Percentiles rank a stretch among this genome's conserved stretches.
Evolutionary conservation across 2,888 invertebrate species (phyloP).

Genomic region (Idaea aversata): DNA sequence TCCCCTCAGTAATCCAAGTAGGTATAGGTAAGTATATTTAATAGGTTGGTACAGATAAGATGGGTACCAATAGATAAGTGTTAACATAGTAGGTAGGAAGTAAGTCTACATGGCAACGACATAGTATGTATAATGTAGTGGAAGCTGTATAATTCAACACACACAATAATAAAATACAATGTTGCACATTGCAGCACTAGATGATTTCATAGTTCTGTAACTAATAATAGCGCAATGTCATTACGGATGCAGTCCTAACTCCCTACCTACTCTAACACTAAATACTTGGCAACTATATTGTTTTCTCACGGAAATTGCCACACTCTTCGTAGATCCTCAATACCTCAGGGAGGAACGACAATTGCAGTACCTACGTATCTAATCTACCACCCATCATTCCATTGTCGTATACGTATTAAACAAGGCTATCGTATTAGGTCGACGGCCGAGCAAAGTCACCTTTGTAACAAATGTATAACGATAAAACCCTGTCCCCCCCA

Average conservation of each 20-base stretch:
- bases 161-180: conserved; percentile 3
- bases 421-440: conserved; percentile 51
- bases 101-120: neutral
- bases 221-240: neutral
- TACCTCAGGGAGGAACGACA: neutral
- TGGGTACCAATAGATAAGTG: too few species aligned
- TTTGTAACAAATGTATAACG: conserved; percentile 54
- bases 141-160: neutral
- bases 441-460: conserved; percentile 71
- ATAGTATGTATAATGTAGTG: neutral
- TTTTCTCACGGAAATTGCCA: neutral
- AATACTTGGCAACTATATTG: neutral
- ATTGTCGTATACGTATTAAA: conserved; percentile 29
- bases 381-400: neutral
- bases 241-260: neutral
- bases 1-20: too few species aligned
- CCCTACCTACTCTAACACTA: neutral
- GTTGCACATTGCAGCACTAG: neutral
- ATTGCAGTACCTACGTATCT: neutral
- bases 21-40: too few species aligned
- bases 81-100: too few species aligned
- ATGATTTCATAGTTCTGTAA: neutral
- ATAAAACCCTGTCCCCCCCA: conserved; percentile 34
- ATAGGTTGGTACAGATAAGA: too few species aligned
- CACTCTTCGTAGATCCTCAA: neutral